Percentiles rank a stretch among this genome's conserved stretches.
These are phyloP conservation scores for Picus viridis DNA, from an alignment of 2,797 vertebrate species.

Conservation along the genomic window DNA sequence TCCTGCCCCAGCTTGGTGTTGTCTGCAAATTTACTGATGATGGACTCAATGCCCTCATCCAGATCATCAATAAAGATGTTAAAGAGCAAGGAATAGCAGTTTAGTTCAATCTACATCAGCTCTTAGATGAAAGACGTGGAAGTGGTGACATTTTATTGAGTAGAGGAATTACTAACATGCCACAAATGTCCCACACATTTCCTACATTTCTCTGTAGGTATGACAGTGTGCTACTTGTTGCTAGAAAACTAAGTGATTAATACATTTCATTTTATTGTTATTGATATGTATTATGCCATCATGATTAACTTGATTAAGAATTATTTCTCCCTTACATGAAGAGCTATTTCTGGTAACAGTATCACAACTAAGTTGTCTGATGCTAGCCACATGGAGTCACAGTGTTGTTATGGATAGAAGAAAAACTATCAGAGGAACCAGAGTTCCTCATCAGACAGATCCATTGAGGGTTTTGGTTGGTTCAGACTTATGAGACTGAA, in stretches of 20 bases:
- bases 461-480: not conserved
- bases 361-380: not conserved
- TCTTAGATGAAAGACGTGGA: not conserved
- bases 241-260: not conserved
- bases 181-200: not conserved
- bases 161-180: not conserved
- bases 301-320: not conserved
- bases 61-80: too few species aligned
- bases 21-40: too few species aligned
- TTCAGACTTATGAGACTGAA: not conserved
- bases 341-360: not conserved
- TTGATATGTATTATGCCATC: not conserved
- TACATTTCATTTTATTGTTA: not conserved
- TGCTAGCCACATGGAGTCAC: not conserved
- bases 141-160: not conserved
- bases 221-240: not conserved
- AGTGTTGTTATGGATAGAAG: not conserved
- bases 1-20: too few species aligned
- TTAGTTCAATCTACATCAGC: not conserved
- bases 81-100: not conserved
- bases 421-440: not conserved
- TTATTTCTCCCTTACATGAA: not conserved
- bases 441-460: not conserved
- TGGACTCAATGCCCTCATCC: too few species aligned
- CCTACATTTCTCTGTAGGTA: not conserved